Evolutionary conservation across 53 echinoderm and acorn worm genomes (phyloP).

Genomic region (Mesocentrotus franciscanus): DNA sequence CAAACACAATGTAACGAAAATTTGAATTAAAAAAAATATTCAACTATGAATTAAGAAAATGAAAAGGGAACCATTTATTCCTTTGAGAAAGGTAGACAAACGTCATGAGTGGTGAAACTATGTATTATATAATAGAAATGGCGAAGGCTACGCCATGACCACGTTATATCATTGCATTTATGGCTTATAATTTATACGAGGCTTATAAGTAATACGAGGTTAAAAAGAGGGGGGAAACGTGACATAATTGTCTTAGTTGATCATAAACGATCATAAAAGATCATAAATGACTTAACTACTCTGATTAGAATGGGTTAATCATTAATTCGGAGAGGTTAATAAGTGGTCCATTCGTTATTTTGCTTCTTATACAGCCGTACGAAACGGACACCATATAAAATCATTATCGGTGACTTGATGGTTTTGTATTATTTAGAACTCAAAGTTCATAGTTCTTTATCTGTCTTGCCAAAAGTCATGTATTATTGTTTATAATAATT

Average conservation of each 20-base stretch:
- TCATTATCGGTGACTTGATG: background rate
- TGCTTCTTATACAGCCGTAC: background rate
- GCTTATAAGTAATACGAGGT: too few species aligned
- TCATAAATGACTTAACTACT: background rate
- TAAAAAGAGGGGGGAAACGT: background rate
- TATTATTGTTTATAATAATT: background rate
- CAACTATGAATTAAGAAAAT: background rate
- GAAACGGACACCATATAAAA: background rate
- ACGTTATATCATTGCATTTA: background rate
- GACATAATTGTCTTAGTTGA: background rate
- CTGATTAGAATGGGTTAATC: background rate
- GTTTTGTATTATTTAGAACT: background rate
- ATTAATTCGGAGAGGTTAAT: background rate
- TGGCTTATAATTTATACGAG: too few species aligned
- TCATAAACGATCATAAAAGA: background rate
- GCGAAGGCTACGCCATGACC: background rate
- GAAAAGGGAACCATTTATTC: background rate
- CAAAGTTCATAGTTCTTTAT: constrained; percentile 4
- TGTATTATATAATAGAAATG: too few species aligned
- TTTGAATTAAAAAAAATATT: background rate
- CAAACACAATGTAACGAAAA: too few species aligned
- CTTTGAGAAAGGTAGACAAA: background rate
- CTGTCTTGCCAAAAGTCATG: background rate
- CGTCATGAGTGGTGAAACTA: background rate
- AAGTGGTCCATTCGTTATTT: background rate